Evolutionary conservation across 2,888 invertebrate species (phyloP).

Genomic region (Pelosia muscerda): DNA sequence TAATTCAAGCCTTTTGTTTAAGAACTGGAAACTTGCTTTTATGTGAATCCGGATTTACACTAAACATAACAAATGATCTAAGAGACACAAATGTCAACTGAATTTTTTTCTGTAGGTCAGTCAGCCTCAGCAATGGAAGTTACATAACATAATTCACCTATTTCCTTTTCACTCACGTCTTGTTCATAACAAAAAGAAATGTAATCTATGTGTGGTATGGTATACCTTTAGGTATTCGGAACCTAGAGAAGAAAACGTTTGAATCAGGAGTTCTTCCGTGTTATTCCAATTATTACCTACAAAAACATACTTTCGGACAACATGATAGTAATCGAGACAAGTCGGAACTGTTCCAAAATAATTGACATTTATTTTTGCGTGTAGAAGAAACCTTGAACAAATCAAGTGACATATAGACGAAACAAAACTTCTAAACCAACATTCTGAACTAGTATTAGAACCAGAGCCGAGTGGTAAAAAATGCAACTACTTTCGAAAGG

Average conservation of each 20-base stretch:
- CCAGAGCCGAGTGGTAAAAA: too few relatives aligned
- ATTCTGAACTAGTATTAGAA: background rate
- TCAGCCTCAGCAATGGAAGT: background rate
- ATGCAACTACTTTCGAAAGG: too few relatives aligned
- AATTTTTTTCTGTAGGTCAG: background rate
- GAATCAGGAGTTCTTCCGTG: background rate
- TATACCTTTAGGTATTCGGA: too few relatives aligned
- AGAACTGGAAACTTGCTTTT: conserved; percentile 1
- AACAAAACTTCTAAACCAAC: background rate
- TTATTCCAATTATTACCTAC: background rate
- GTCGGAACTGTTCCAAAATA: background rate
- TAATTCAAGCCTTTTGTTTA: conserved; percentile 15
- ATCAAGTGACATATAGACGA: background rate
- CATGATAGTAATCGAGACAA: background rate
- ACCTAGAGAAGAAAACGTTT: background rate
- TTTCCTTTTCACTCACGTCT: background rate
- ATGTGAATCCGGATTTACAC: conserved; percentile 4
- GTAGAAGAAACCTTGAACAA: conserved; percentile 2
- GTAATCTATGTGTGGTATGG: too few relatives aligned
- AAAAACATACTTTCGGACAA: background rate
- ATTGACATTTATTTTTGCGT: background rate
- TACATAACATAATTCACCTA: background rate
- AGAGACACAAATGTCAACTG: background rate
- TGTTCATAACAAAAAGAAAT: background rate
- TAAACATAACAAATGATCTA: conserved; percentile 2